Conservation (phyloP, 1,140 invertebrate species). For the Nasonia giraulti region DNA sequence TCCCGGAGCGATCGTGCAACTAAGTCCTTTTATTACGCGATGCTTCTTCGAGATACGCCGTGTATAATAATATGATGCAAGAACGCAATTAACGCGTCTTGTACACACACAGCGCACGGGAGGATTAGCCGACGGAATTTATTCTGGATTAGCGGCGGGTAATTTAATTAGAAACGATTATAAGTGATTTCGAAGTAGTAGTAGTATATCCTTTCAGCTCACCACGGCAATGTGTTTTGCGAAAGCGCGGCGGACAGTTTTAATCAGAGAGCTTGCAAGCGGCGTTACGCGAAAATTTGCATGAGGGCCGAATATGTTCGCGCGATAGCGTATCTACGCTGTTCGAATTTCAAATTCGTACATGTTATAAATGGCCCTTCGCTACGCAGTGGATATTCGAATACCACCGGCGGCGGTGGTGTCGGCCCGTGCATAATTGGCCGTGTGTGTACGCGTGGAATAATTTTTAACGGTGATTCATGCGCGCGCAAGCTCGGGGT, state of each 20-base stretch:
- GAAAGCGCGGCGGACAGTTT: not conserved
- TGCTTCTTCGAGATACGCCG: not conserved
- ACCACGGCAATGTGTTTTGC: too few species aligned
- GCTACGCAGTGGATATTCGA: not conserved
- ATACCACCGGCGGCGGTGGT: not conserved
- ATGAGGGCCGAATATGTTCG: conserved; percentile 22
- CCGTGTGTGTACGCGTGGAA: not conserved
- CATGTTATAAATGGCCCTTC: not conserved
- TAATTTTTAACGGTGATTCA: conserved; percentile 31
- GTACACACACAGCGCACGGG: not conserved
- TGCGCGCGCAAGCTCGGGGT: not conserved
- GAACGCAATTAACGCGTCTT: not conserved
- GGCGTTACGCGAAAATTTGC: conserved; percentile 31
- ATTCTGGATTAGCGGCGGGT: conserved; percentile 1
- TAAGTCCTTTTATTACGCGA: not conserved
- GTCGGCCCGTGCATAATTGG: not conserved
- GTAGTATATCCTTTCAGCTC: not conserved
- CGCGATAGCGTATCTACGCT: conserved; percentile 32
- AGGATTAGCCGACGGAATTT: not conserved
- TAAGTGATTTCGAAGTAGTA: conserved; percentile 12
- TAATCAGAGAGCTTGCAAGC: not conserved
- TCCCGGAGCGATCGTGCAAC: too few species aligned
- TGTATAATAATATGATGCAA: not conserved
- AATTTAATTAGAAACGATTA: conserved; percentile 8
- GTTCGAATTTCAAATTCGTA: conserved; percentile 18